Base-by-base conservation (phyloP, 2,888 invertebrate species). In the Onchidella celtica region DNA sequence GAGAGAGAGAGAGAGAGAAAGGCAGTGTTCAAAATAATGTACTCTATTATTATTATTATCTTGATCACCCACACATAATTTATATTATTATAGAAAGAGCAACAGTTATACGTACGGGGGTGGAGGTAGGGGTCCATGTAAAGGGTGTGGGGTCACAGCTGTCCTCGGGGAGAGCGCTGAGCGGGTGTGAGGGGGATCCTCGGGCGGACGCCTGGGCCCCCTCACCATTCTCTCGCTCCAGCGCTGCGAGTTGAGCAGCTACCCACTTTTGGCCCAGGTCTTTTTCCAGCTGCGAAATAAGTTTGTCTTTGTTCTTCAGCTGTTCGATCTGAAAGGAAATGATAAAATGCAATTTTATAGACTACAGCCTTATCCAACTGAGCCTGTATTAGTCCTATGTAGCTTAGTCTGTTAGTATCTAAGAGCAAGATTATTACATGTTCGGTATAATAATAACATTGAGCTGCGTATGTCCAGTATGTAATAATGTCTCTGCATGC, bases 251-350 rank as follows among this genome's bases (percentile, higher is more conserved):
- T 36, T 79, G 79, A 75, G 85, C 85, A 72, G 84, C 79, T 27
- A 80, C 85, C 81, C 86, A 82, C 81, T 84, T 81, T 47, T 85
- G 86, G 59, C 87, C 86, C 70, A 87, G 84, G 80, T 87, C 86
- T 74, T 84, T 81, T 84, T 87, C 86, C 82, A 87, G 84, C 81
- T 86, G 86, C 84, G 86, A 86, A 84, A 87, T 86, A 66, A 87
- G 84, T 84, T 85, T 87, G 83, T 87, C 87, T 82, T 85, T 84
- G 82, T 83, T 85, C 82, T 85, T 84, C 78, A 88, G 85, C 84
- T 86, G 86, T 75, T 88, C 88, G 59, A 88, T 86, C 87, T 87
- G 83, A 17, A 17, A 17, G 24, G 17, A 34, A 24, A 61, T 32
- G 57, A 36, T 29, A 75, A 40, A 75, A 34, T 14, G 40, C 4